phyloP scores from a whole-genome alignment of 2,797 vertebrate genomes.

The Setipinna tenuifilis region DNA sequence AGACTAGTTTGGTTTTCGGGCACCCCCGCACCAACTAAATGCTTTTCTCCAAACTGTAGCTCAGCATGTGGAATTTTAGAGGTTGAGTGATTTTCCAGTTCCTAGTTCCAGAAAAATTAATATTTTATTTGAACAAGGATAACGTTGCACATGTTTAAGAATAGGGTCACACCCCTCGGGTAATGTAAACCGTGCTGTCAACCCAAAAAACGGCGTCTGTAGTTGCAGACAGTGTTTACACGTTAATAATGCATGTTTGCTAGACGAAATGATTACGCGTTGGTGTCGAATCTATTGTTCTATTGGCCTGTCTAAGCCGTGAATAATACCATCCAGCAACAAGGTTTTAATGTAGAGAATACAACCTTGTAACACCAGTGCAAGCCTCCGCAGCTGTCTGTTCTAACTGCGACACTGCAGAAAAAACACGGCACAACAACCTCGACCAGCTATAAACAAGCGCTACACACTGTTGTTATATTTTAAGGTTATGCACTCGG shows the following conservation, averaged over 20 bases:
- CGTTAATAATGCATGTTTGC: constrained; percentile 1
- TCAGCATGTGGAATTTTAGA: not conserved
- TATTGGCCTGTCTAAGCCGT: not conserved
- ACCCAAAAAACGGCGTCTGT: not conserved
- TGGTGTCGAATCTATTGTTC: not conserved
- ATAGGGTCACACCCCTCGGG: not conserved
- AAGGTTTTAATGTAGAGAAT: not conserved
- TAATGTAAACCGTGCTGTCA: not conserved
- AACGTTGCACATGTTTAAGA: not conserved
- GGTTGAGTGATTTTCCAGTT: not conserved
- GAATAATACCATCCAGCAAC: not conserved
- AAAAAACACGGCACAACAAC: too few species aligned
- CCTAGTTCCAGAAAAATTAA: not conserved
- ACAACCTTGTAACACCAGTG: not conserved
- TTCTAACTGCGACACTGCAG: too few species aligned
- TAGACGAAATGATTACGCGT: not conserved
- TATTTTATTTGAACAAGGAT: not conserved
- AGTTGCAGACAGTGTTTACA: constrained; percentile 8
- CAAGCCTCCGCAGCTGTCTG: not conserved
- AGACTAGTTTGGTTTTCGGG: not conserved
- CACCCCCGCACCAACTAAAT: not conserved
- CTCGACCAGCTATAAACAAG: too few species aligned
- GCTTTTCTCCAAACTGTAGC: not conserved
- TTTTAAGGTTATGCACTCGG: not conserved
- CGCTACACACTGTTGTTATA: not conserved